Percentiles rank a stretch among this genome's conserved stretches.
These are phyloP conservation scores for Mastomys natalensis DNA, from an alignment of 2,113 vertebrate species.

Conservation along the genomic window DNA sequence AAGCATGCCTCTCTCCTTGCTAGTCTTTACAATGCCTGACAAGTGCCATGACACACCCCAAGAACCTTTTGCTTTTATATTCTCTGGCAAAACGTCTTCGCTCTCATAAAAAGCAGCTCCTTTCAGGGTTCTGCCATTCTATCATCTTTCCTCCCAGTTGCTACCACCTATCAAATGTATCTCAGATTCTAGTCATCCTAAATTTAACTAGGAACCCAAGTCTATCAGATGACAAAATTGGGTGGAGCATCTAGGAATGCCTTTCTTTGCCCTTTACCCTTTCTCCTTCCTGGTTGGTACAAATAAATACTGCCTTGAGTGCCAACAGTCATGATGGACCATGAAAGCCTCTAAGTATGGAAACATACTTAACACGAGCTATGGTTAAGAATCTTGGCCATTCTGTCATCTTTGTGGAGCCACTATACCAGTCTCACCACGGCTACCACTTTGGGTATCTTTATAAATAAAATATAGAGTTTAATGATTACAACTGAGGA, in stretches of 20 bases:
- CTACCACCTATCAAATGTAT: conserved; percentile 6
- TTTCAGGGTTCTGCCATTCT: background rate
- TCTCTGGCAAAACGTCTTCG: background rate
- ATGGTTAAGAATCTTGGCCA: background rate
- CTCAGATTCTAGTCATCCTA: background rate
- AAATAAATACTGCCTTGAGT: background rate
- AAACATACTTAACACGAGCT: conserved; percentile 23
- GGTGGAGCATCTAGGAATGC: background rate
- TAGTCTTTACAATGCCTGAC: conserved; percentile 3
- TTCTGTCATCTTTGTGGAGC: conserved; percentile 8
- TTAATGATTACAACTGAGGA: background rate
- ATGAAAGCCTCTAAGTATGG: background rate
- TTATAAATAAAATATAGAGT: conserved; percentile 21
- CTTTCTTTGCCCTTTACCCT: background rate
- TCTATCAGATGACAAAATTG: conserved; percentile 2
- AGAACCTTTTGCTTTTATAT: background rate
- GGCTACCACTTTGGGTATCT: background rate
- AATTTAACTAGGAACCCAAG: background rate
- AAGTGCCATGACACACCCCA: background rate
- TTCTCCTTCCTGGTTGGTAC: background rate
- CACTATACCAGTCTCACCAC: background rate
- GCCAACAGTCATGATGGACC: background rate
- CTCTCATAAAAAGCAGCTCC: conserved; percentile 12
- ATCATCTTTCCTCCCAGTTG: background rate
- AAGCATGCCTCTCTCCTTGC: background rate